phyloP scores from a whole-genome alignment of 2,888 invertebrate species.

The Melangyna quadrimaculata region DNA sequence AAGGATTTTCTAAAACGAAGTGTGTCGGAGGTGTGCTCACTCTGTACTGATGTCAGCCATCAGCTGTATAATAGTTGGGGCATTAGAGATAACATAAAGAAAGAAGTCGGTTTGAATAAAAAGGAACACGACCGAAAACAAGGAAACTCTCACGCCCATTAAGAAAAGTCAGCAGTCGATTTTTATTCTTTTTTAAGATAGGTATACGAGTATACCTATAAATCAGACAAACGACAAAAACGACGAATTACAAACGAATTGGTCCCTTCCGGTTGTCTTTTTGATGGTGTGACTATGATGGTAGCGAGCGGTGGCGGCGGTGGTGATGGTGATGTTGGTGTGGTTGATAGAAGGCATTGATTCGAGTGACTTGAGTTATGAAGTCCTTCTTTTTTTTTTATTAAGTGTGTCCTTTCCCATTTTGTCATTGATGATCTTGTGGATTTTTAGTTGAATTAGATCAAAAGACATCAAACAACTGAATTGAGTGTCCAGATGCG shows the following conservation, averaged over 20 bases:
- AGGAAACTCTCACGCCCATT: conserved; percentile 71
- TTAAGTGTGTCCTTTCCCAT: conserved; percentile 7
- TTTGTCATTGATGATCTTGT: conserved; percentile 4
- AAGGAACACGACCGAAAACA: conserved; percentile 61
- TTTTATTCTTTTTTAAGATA: conserved; percentile 10
- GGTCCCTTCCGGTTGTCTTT: conserved; percentile 60
- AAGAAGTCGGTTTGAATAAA: conserved; percentile 38
- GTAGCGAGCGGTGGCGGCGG: not conserved
- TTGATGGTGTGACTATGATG: conserved; percentile 2
- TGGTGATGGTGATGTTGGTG: not conserved
- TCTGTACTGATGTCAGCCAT: not conserved
- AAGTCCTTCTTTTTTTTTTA: conserved; percentile 18
- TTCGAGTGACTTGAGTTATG: conserved; percentile 60
- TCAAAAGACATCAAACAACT: not conserved
- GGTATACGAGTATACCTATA: not conserved
- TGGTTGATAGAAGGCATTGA: conserved; percentile 51
- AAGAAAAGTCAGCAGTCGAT: conserved; percentile 59
- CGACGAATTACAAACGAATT: conserved; percentile 67
- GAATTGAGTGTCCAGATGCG: not conserved
- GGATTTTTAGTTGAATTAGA: not conserved
- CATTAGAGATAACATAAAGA: not conserved
- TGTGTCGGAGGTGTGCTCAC: conserved; percentile 57
- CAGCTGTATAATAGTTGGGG: too few species aligned
- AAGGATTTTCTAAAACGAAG: conserved; percentile 24
- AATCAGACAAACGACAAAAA: conserved; percentile 46